phyloP scores from a whole-genome alignment of 2,888 invertebrate genomes.

The Stenurella melanura region DNA sequence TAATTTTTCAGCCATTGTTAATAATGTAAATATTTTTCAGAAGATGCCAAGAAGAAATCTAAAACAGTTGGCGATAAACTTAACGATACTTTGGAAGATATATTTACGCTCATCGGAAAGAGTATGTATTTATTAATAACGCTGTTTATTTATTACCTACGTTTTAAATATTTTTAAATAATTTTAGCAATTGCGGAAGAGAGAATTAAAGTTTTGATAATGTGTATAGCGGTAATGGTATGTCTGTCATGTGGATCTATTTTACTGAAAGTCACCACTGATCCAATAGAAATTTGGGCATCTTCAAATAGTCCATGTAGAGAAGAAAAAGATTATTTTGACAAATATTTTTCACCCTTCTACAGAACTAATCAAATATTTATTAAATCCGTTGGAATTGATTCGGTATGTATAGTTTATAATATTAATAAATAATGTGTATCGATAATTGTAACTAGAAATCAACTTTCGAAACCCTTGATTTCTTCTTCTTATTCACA shows the following conservation, averaged over 20 bases:
- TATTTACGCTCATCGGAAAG: conserved; percentile 64
- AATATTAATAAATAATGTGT: background rate
- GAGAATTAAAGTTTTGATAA: conserved; percentile 79
- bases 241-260: conserved; percentile 81
- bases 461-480: too few species aligned
- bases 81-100: conserved; percentile 66
- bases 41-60: background rate
- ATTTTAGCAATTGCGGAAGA: conserved; percentile 79
- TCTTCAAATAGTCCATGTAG: conserved; percentile 87
- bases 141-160: background rate
- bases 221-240: conserved; percentile 79
- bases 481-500: too few species aligned
- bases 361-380: conserved; percentile 93
- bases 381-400: conserved; percentile 79
- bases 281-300: conserved; percentile 97
- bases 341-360: conserved; percentile 90
- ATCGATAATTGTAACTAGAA: background rate
- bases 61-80: conserved; percentile 55
- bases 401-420: conserved; percentile 71
- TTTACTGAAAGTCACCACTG: conserved; percentile 84
- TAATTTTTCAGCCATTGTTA: background rate
- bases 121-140: conserved; percentile 35
- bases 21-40: background rate
- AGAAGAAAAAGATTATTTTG: conserved; percentile 90
- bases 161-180: background rate